Evolutionary conservation across 2,888 invertebrate species (phyloP).

Genomic region (Cataglyphis cursor): DNA sequence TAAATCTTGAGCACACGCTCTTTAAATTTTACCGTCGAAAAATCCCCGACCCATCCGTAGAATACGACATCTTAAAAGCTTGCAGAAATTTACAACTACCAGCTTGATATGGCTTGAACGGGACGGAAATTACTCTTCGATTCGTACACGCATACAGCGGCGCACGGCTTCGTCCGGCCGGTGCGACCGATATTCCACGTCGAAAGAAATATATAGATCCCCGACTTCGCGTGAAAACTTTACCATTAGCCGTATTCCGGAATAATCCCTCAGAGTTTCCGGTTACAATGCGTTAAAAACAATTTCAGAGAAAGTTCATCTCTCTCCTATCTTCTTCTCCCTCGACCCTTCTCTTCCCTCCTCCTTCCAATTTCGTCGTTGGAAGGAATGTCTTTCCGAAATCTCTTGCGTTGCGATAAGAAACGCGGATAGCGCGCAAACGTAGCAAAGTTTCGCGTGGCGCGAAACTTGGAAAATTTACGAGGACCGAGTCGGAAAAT

Average conservation of each 20-base stretch:
- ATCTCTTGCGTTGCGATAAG: slow-evolving; percentile 48
- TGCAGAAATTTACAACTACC: slow-evolving; percentile 52
- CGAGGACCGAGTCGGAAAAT: slow-evolving; percentile 36
- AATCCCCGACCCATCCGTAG: slow-evolving; percentile 36
- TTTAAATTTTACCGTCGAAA: slow-evolving; percentile 45
- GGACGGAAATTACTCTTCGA: slow-evolving; percentile 71
- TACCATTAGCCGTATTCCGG: slow-evolving; percentile 37
- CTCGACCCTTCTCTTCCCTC: too few relatives aligned
- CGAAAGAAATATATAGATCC: slow-evolving; percentile 55
- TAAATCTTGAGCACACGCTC: slow-evolving; percentile 29
- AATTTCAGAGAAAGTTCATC: slow-evolving; percentile 39
- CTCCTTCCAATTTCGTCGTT: neutral
- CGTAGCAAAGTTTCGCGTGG: slow-evolving; percentile 35
- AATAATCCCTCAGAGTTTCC: slow-evolving; percentile 32
- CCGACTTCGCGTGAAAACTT: slow-evolving; percentile 37
- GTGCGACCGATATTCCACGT: slow-evolving; percentile 61
- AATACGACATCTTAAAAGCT: slow-evolving; percentile 55
- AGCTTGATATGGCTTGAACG: slow-evolving; percentile 45
- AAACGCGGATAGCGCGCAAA: slow-evolving; percentile 26
- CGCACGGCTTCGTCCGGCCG: neutral
- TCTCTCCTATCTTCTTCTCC: neutral
- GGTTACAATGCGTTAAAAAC: slow-evolving; percentile 50
- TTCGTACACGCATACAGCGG: slow-evolving; percentile 58
- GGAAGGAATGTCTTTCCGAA: slow-evolving; percentile 37
- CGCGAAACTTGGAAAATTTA: slow-evolving; percentile 52